Base-by-base conservation (phyloP, 2,888 invertebrate species). In the Zaprionus obscuricornis region DNA sequence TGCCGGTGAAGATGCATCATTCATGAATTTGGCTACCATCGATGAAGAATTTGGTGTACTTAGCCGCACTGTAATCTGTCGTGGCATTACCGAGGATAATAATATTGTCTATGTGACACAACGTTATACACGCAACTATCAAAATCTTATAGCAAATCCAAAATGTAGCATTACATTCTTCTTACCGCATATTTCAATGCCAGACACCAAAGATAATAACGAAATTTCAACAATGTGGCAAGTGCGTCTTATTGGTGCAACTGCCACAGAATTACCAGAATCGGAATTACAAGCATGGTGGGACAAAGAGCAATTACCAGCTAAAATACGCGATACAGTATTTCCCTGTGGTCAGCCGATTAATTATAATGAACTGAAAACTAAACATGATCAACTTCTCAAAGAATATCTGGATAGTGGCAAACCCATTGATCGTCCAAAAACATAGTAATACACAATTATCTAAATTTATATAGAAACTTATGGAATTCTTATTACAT, bases 21-120 rank as follows among this genome's bases (percentile, higher is more conserved):
- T 76, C 1, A 87, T 89, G 87, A 87, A 87, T 64, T 46, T 89
- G 49, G 90, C 89, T 6, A 88, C 89, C 10, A 8, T 86, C 10
- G 89, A 90, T 55, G 72, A 66, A 2, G 84, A 89, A 58, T 86
- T 77, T 47, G 87, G 86, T 0, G 83, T 87, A 1, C 70, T 89
- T 1, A 89, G 89, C 52, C 89, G 89, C 0, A 83, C 86, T 0
- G 85, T 89, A 2, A 31, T 86, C 0, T 89, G 81, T 55, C 86
- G 89, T 0, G 89, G 89, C 0, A 62, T 89, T 0, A 66, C 69
- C 33, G 36, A 39, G 1, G 81, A 83, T 18, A 63, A 83, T n/a
- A 65, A 36, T 16, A 60, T 90, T 3, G 69, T 68, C 14, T 89
- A 88, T 45, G 77, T 88, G 0, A 89, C 89, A 1, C 88, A 89